phyloP scores from a whole-genome alignment of 2,888 invertebrate genomes.

The Chymomyza procnemis region DNA sequence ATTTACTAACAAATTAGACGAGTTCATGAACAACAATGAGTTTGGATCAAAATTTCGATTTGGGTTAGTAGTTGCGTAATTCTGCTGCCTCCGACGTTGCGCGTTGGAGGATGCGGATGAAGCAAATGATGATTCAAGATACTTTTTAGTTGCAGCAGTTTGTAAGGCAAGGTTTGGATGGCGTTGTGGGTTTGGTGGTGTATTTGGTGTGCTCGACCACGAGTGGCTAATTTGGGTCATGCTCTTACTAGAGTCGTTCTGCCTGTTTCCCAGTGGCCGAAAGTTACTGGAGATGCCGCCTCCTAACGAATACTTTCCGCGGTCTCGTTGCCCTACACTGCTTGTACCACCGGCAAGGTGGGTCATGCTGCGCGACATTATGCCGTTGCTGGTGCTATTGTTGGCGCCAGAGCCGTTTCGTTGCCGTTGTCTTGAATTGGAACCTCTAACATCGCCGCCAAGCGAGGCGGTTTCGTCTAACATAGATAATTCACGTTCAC shows the following conservation, averaged over 20 bases:
- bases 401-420: not conserved
- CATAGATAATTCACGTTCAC: constrained; percentile 76
- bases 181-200: constrained; percentile 52
- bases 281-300: constrained; percentile 74
- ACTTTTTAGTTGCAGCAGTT: constrained; percentile 78
- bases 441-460: constrained; percentile 42
- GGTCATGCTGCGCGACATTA: constrained; percentile 86
- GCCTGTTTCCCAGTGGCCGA: constrained; percentile 76
- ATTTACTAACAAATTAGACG: constrained; percentile 77
- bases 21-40: constrained; percentile 77
- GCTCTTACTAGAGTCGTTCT: constrained; percentile 79
- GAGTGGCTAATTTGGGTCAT: constrained; percentile 79
- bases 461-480: constrained; percentile 76
- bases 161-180: constrained; percentile 74
- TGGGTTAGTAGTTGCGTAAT: constrained; percentile 63
- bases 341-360: constrained; percentile 79
- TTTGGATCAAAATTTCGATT: constrained; percentile 76
- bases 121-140: constrained; percentile 78
- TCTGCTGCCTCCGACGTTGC: constrained; percentile 68
- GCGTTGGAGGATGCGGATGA: constrained; percentile 67
- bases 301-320: constrained; percentile 69
- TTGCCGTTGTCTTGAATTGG: not conserved
- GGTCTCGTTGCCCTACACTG: constrained; percentile 40
- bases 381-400: constrained; percentile 57
- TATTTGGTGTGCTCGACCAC: constrained; percentile 56